Conservation (phyloP, 2,113 vertebrate species). For the Phyllostomus hastatus region DNA sequence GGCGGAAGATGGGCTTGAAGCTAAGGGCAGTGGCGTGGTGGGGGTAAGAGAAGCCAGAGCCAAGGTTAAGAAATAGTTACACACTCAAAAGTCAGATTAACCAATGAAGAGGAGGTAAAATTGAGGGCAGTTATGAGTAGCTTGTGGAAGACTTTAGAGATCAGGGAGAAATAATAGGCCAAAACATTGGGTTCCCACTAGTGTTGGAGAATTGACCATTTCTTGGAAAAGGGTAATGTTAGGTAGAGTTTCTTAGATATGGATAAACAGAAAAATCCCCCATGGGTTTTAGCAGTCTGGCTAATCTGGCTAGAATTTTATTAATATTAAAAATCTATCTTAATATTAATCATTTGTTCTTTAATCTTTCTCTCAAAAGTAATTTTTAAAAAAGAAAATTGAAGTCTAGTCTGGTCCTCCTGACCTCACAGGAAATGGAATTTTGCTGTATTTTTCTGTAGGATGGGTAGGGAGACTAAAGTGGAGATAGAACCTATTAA, state of each 20-base stretch:
- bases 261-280: neutral
- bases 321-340: neutral
- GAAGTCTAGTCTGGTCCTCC: neutral
- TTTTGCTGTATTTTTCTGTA: neutral
- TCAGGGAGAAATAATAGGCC: neutral
- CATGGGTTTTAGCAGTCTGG: neutral
- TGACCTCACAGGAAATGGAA: neutral
- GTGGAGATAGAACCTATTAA: neutral
- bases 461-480: neutral
- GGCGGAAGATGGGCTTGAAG: neutral
- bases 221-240: neutral
- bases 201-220: neutral
- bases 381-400: neutral
- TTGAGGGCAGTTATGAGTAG: neutral
- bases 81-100: neutral
- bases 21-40: neutral
- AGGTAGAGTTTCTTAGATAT: neutral
- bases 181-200: too few relatives aligned
- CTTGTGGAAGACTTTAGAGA: neutral
- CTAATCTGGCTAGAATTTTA: slow-evolving; percentile 3
- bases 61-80: neutral
- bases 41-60: neutral
- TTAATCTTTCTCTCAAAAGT: neutral
- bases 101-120: neutral
- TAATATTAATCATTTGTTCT: neutral